Evolutionary conservation across 2,797 vertebrate species (phyloP).

Genomic region (Oreochromis mossambicus): DNA sequence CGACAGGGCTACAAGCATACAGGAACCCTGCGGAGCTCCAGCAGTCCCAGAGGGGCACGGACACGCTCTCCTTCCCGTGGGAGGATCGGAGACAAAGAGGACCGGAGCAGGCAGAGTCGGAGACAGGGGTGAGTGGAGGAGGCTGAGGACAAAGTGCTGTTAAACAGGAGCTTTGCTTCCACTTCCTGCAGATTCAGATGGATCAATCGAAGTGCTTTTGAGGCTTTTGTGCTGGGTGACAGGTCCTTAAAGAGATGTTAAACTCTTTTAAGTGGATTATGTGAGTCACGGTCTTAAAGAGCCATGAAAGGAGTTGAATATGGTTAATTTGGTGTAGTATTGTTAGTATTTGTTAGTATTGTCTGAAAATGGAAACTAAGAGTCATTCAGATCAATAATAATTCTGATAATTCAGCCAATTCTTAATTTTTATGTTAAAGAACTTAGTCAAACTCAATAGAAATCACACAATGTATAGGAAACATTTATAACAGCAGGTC

Average conservation of each 20-base stretch:
- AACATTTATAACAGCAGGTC: not conserved
- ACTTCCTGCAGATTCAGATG: not conserved
- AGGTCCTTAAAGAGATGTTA: not conserved
- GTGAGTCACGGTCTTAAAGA: not conserved
- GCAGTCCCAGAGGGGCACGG: slow-evolving; percentile 88
- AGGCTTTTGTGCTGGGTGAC: not conserved
- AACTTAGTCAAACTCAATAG: accelerated
- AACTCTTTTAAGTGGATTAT: not conserved
- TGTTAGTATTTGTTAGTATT: not conserved
- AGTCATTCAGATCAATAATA: not conserved
- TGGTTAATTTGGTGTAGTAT: not conserved
- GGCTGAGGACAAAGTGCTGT: not conserved
- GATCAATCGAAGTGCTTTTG: not conserved
- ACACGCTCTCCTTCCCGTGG: slow-evolving; percentile 88
- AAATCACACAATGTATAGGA: not conserved
- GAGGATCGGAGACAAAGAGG: slow-evolving; percentile 84
- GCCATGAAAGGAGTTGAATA: not conserved
- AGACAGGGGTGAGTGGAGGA: slow-evolving; percentile 79
- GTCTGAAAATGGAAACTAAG: not conserved
- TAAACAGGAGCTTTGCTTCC: not conserved
- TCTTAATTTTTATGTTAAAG: not conserved
- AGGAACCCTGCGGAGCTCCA: slow-evolving; percentile 88
- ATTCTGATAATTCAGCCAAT: not conserved
- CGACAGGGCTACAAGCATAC: slow-evolving; percentile 81
- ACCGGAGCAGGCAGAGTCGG: slow-evolving; percentile 83